Percentiles rank a stretch among this genome's conserved stretches.
Conservation (phyloP, 2,888 invertebrate species). For the Caenorhabditis virilis region DNA sequence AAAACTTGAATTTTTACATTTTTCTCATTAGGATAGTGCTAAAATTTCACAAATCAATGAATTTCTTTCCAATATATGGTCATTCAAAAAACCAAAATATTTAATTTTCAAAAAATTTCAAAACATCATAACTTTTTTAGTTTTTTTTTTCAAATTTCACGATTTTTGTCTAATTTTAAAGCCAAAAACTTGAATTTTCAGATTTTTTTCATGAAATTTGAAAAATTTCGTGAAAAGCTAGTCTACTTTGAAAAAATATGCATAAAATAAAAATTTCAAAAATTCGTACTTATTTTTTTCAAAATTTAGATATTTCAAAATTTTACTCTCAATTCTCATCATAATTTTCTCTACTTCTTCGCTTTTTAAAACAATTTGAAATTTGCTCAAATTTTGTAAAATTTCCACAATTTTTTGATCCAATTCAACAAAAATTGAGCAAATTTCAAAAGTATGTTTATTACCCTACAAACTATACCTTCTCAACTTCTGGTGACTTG, state of each 20-base stretch:
- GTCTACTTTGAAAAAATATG: no score
- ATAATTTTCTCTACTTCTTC: background rate
- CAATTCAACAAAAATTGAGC: background rate
- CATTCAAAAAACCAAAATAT: no score
- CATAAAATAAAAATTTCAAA: background rate
- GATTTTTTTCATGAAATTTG: no score
- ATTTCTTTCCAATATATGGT: no score
- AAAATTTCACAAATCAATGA: no score
- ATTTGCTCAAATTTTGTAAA: background rate
- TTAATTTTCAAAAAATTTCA: no score
- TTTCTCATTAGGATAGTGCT: no score
- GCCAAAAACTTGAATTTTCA: no score
- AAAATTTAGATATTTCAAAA: conserved; percentile 2
- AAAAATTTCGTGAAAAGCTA: no score
- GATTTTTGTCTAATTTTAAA: no score
- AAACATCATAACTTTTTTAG: background rate
- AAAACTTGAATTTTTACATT: no score
- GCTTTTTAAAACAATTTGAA: background rate
- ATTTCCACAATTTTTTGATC: background rate
- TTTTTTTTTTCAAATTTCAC: background rate
- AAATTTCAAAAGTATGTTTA: background rate
- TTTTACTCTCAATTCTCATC: conserved; percentile 1
- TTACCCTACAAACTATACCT: conserved; percentile 4
- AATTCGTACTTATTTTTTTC: background rate
- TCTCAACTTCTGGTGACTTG: conserved; percentile 27